Percentiles rank a stretch among this genome's conserved stretches.
Evolutionary conservation across 2,888 invertebrate genomes (phyloP).

Genomic region (Andrena marginata): DNA sequence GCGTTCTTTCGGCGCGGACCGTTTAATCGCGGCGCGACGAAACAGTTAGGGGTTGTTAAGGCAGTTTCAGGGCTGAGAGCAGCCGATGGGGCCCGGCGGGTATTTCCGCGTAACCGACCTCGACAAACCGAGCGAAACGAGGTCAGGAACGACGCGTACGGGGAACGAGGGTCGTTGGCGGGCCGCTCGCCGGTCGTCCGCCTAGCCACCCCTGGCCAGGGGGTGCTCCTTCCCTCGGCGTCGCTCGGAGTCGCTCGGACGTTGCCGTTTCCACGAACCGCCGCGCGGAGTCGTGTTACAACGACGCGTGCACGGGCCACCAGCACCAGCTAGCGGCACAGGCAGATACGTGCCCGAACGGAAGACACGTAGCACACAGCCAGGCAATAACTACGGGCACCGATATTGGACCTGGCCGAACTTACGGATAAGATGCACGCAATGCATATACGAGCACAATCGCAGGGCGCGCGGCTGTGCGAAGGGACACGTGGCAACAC

Average conservation of each 20-base stretch:
- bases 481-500: slow-evolving; percentile 13
- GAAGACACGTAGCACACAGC: slow-evolving; percentile 22
- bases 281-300: slow-evolving; percentile 48
- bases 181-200: slow-evolving; percentile 54
- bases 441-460: slow-evolving; percentile 25
- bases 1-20: neutral
- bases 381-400: slow-evolving; percentile 30
- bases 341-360: slow-evolving; percentile 22
- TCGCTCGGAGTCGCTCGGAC: slow-evolving; percentile 71
- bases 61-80: slow-evolving; percentile 16
- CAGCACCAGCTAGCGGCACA: slow-evolving; percentile 14
- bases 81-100: slow-evolving; percentile 40
- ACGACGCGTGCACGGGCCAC: slow-evolving; percentile 36
- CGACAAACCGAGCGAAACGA: slow-evolving; percentile 79
- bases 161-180: slow-evolving; percentile 68
- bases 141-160: slow-evolving; percentile 79
- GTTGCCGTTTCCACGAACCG: slow-evolving; percentile 47
- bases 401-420: slow-evolving; percentile 29
- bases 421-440: slow-evolving; percentile 45
- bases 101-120: slow-evolving; percentile 80
- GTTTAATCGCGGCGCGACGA: neutral
- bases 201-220: slow-evolving; percentile 48
- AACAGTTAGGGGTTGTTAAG: slow-evolving; percentile 15
- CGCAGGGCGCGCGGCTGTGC: neutral
- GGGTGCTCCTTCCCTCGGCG: slow-evolving; percentile 70